phyloP scores from a whole-genome alignment of 2,113 vertebrate species.

The Machaerirhynchus nigripectus region DNA sequence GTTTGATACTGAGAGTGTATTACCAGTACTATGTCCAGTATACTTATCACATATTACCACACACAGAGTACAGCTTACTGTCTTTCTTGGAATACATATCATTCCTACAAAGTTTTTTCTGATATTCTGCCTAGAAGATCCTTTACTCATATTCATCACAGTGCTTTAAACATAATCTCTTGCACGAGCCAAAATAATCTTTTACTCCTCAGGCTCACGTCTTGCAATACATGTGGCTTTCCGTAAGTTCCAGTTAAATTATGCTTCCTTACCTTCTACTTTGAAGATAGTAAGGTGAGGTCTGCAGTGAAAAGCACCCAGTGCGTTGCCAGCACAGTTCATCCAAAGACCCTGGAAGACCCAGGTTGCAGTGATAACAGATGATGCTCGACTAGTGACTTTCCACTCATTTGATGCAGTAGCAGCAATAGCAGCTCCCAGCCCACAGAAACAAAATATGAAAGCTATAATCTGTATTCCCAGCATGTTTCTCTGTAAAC shows the following conservation, averaged over 20 bases:
- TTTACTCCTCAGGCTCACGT: not conserved
- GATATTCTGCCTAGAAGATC: not conserved
- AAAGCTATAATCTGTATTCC: constrained; percentile 85
- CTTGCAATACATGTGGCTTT: not conserved
- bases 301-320: constrained; percentile 90
- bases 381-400: constrained; percentile 88
- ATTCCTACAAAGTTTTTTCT: not conserved
- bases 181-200: not conserved
- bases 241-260: not conserved
- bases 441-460: constrained; percentile 80
- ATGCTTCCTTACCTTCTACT: constrained; percentile 80
- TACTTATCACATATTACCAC: not conserved
- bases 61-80: not conserved
- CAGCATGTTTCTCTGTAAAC: constrained; percentile 75
- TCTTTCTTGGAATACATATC: not conserved
- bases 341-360: constrained; percentile 94
- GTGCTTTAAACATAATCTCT: not conserved
- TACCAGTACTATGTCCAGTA: not conserved
- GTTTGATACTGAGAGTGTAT: not conserved
- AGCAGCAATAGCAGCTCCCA: constrained; percentile 85
- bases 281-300: constrained; percentile 88
- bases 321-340: constrained; percentile 91
- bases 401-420: constrained; percentile 91
- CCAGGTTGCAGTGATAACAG: constrained; percentile 94
- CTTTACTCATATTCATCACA: not conserved